Evolutionary conservation across 2,797 vertebrate species (phyloP), one percentile per base, ranked within the genome.

Genomic region (Spatula versicolor): DNA sequence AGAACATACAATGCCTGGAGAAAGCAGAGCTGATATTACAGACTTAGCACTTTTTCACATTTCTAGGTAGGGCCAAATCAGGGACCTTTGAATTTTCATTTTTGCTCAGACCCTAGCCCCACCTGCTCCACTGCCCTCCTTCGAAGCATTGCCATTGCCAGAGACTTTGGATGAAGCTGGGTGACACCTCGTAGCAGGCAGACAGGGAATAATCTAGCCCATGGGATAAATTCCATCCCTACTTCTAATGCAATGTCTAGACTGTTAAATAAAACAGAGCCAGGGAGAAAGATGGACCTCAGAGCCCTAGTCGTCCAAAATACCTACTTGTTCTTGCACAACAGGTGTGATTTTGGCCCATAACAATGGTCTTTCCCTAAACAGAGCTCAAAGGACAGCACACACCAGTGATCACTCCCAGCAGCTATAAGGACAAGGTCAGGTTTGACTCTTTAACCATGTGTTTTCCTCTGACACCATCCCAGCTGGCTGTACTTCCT

Each of bases 281-380:
- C 48, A 43, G 17, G 31, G 56, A 78, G 62, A 83, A 90, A 86
- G 39, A 60, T 3, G 7, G 80, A 50, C 21, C 80, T 55, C n/a
- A 78, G 83, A 85, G 68, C 10, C 20, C 43, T 3, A 5, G 31
- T 5, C 1, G 1, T 30, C 14, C n/a, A 19, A 74, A 72, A 14
- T 56, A 30, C 14, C 11, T 5, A 52, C 41, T 13, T 18, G 31
- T 41, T 75, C 25, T 18, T 35, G 55, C 18, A 4, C 30, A 3
- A 5, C 17, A 55, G 21, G 39, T 50, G 37, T 13, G 30, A 64
- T 56, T 83, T 68, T 83, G 39, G 35, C 37, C 62, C 30, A 2
- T 4, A 25, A 3, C 48, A 74, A 20, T 9, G 9, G 0, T 9
- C 1, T 0, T 31, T 85, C 46, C 71, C 3, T 5, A 18, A 14